These are phyloP conservation scores for Scomberomorus guttatus DNA, from an alignment of 2,797 vertebrate genomes.

Conservation along the genomic window DNA sequence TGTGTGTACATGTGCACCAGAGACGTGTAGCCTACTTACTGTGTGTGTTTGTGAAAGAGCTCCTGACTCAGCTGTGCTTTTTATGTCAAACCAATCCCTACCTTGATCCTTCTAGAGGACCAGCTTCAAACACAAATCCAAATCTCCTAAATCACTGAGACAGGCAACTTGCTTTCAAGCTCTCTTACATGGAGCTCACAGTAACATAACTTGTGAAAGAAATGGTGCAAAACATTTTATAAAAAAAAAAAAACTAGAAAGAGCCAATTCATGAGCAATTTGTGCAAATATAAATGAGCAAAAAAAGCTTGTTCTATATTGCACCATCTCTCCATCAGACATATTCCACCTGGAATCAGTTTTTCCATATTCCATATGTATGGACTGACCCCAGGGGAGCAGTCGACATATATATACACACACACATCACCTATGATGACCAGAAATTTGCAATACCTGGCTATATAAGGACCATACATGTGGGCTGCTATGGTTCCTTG, in stretches of 20 bases:
- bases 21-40: constrained; percentile 1
- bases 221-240: constrained; percentile 22
- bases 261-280: not conserved
- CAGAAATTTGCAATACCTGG: not conserved
- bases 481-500: not conserved
- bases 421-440: not conserved
- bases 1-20: not conserved
- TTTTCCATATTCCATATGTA: not conserved
- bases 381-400: not conserved
- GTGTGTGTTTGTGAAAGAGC: constrained; percentile 47
- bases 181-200: constrained; percentile 27
- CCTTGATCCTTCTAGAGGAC: constrained; percentile 59
- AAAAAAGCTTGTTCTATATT: not conserved
- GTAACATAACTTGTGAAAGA: constrained; percentile 40
- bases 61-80: constrained; percentile 70
- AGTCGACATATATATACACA: not conserved
- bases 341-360: not conserved
- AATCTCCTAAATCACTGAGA: constrained; percentile 70
- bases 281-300: constrained; percentile 8
- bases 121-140: constrained; percentile 77
- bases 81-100: constrained; percentile 67
- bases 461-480: not conserved
- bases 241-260: not conserved
- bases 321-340: not conserved
- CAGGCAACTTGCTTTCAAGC: constrained; percentile 63